Conservation (phyloP, 2,113 vertebrate genomes). For the Nesoenas mayeri region DNA sequence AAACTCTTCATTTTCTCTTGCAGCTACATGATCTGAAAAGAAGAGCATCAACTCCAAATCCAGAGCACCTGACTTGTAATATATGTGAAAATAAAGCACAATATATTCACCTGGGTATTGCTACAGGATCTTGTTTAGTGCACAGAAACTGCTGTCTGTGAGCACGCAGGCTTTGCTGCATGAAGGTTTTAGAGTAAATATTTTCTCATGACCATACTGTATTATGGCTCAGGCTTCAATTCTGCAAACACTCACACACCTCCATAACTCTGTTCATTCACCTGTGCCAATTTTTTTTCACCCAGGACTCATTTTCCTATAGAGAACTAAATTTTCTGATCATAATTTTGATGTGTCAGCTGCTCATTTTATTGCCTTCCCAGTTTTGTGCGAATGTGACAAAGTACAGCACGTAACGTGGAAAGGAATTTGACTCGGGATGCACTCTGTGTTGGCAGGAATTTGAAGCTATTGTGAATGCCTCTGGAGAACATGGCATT, state of each 20-base stretch:
- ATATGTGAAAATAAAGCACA: neutral
- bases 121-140: neutral
- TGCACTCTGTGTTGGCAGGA: conserved; percentile 76
- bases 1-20: neutral
- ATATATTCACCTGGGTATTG: neutral
- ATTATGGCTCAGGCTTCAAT: neutral
- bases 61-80: neutral
- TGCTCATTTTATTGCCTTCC: neutral
- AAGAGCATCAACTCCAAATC: neutral
- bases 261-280: neutral
- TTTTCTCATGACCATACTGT: neutral
- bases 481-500: conserved; percentile 88
- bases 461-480: conserved; percentile 85
- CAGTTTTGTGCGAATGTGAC: neutral
- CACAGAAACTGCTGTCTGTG: neutral
- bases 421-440: neutral
- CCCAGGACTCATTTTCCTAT: neutral
- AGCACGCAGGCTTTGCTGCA: neutral
- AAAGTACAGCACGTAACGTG: fast-evolving
- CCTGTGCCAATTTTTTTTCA: neutral
- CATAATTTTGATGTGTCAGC: neutral
- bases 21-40: neutral
- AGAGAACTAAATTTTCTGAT: neutral
- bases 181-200: neutral
- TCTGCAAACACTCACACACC: neutral